Conservation (phyloP, 2,888 invertebrate genomes). For the Chaitophorus viminalis region DNA sequence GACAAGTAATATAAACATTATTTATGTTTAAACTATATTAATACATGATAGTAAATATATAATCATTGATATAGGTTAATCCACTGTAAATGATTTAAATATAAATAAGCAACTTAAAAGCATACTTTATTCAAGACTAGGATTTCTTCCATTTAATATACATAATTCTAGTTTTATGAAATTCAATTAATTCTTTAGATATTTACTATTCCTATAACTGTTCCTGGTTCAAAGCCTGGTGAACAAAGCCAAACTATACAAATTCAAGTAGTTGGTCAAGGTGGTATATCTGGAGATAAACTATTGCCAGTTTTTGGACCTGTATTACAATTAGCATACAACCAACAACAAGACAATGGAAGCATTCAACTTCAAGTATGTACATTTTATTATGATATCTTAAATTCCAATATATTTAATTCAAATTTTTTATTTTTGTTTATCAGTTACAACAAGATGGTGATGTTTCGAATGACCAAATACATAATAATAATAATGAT, state of each 20-base stretch:
- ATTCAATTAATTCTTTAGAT: conserved; percentile 67
- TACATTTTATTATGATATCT: conserved; percentile 66
- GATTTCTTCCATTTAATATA: no score
- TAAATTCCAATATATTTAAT: conserved; percentile 67
- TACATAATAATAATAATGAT: conserved; percentile 63
- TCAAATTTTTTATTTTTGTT: conserved; percentile 50
- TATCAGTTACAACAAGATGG: conserved; percentile 56
- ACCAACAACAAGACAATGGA: conserved; percentile 69
- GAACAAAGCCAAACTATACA: conserved; percentile 82
- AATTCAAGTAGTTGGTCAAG: conserved; percentile 77
- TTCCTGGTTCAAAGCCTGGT: conserved; percentile 73
- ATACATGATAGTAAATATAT: no score
- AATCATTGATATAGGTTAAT: not conserved
- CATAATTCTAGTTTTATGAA: no score
- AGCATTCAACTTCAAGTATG: conserved; percentile 65
- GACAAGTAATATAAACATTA: conserved; percentile 63
- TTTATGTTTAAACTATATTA: conserved; percentile 2
- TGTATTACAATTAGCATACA: conserved; percentile 80
- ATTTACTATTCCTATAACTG: conserved; percentile 81
- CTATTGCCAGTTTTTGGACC: conserved; percentile 75
- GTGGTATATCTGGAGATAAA: conserved; percentile 63
- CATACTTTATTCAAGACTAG: no score
- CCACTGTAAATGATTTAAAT: no score
- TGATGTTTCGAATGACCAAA: conserved; percentile 60
- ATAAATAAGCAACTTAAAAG: no score